Conservation (phyloP, 1,140 invertebrate species). For the Drosophila rufa region DNA sequence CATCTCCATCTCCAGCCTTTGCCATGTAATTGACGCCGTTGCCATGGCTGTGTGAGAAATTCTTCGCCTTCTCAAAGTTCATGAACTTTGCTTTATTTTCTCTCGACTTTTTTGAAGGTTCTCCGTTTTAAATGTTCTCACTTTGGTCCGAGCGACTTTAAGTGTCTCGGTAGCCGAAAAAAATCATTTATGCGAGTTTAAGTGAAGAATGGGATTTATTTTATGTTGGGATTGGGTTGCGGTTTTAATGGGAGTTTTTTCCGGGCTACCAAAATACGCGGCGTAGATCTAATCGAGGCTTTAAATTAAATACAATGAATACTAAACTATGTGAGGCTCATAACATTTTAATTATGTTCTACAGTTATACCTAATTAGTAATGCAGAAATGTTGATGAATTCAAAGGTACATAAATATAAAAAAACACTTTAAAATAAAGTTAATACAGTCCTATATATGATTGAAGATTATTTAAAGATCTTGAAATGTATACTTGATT, state of each 20-base stretch:
- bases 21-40: constrained; percentile 76
- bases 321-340: not conserved
- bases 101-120: constrained; percentile 4
- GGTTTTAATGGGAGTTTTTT: constrained; percentile 30
- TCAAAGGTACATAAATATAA: no score
- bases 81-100: constrained; percentile 60
- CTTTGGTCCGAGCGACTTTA: constrained; percentile 57
- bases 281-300: constrained; percentile 22
- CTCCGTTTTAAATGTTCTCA: constrained; percentile 57
- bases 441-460: not conserved
- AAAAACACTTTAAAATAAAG: not conserved
- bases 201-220: constrained; percentile 26
- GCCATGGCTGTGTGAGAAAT: constrained; percentile 62
- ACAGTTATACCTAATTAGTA: not conserved
- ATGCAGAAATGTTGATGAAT: no score
- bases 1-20: constrained; percentile 24
- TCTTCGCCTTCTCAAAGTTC: constrained; percentile 48
- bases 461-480: no score
- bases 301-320: constrained; percentile 5
- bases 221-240: constrained; percentile 19
- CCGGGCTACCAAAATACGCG: constrained; percentile 32
- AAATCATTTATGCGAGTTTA: constrained; percentile 50
- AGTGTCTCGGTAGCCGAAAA: constrained; percentile 64
- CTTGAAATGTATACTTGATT: not conserved
- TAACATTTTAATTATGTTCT: not conserved